Conservation (phyloP, 2,888 invertebrate species). For the Phrixothrix hirtus region DNA sequence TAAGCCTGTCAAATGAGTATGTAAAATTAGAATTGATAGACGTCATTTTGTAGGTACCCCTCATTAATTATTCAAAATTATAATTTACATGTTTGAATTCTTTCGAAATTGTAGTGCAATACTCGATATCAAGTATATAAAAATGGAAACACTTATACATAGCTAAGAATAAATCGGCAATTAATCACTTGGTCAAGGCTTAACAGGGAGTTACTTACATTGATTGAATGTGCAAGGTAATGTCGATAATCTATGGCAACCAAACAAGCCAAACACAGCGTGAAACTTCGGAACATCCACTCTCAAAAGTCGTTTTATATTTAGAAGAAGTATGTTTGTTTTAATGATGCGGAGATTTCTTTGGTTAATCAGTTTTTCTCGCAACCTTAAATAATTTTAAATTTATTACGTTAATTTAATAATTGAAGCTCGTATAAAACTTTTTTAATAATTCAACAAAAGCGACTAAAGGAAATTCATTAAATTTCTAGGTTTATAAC, state of each 20-base stretch:
- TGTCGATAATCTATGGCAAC: conserved; percentile 17
- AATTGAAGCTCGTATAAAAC: neutral
- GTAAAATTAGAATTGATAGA: too few relatives aligned
- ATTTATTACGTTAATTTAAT: neutral
- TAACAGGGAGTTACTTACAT: conserved; percentile 18
- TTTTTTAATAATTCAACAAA: neutral
- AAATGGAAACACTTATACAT: conserved; percentile 15
- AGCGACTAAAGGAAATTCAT: neutral
- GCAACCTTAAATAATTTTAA: neutral
- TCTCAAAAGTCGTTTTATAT: conserved; percentile 6
- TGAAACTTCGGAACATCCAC: conserved; percentile 16
- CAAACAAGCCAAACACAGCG: conserved; percentile 16
- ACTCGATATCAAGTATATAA: conserved; percentile 7
- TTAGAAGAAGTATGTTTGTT: conserved; percentile 10
- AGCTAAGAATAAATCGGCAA: conserved; percentile 11
- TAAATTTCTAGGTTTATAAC: neutral
- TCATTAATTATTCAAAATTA: too few relatives aligned
- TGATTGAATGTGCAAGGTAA: conserved; percentile 20
- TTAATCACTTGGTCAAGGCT: conserved; percentile 14
- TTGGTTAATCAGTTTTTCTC: neutral
- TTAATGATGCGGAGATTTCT: conserved; percentile 4
- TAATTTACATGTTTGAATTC: neutral
- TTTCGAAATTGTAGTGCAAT: conserved; percentile 7
- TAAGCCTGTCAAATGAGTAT: too few relatives aligned
- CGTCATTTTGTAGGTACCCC: too few relatives aligned